These are phyloP conservation scores for Grapholita molesta DNA, from an alignment of 1,140 invertebrate genomes.

Conservation along the genomic window DNA sequence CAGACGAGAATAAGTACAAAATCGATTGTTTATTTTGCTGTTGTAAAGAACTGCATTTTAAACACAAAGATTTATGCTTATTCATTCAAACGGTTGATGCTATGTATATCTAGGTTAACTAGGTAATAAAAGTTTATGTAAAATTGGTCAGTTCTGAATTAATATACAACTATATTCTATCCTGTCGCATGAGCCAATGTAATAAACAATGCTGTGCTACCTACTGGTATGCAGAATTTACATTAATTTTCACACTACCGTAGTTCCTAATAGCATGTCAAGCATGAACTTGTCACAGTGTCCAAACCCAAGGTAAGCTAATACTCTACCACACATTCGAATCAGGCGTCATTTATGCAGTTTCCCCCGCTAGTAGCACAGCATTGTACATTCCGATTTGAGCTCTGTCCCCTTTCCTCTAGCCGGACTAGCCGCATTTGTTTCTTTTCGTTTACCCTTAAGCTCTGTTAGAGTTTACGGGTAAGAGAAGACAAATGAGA, in stretches of 20 bases:
- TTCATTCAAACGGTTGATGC: no score
- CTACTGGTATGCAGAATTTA: constrained; percentile 24
- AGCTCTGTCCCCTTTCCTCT: constrained; percentile 20
- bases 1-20: no score
- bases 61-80: no score
- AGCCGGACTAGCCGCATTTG: background rate
- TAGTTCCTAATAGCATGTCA: constrained; percentile 11
- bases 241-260: background rate
- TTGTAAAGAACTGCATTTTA: no score
- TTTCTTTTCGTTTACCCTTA: background rate
- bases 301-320: constrained; percentile 8
- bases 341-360: constrained; percentile 54
- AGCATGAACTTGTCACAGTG: background rate
- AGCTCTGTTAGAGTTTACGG: background rate
- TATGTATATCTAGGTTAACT: no score
- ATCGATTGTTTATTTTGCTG: no score
- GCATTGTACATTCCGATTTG: constrained; percentile 75
- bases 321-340: background rate
- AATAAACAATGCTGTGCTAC: constrained; percentile 57
- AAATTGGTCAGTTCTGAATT: background rate
- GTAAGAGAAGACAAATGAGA: background rate
- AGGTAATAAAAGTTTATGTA: background rate
- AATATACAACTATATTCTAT: background rate
- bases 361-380: constrained; percentile 56
- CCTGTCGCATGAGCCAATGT: background rate